Base-by-base conservation (phyloP, 2,888 invertebrate species). In the Oeneis ivallda region DNA sequence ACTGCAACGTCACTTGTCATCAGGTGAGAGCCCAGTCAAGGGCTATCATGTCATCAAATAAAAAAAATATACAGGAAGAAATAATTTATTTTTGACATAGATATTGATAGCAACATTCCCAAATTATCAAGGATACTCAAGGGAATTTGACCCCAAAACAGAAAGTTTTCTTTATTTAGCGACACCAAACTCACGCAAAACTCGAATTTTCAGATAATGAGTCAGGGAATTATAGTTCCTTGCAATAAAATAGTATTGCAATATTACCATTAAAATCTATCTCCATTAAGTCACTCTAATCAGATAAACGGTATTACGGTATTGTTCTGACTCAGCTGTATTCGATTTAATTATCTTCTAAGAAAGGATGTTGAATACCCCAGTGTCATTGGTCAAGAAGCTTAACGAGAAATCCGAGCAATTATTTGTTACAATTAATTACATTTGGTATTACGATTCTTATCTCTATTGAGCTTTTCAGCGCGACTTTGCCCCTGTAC, bases 261-360 rank as follows among this genome's bases (percentile, higher is more conserved):
- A 41, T 41, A 17, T 47, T 47, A 17, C 9, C 17, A 47, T 47
- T 47, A 15, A 47, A 15, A 9, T 47, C 47, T 47, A 47, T 15
- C 43, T n/a, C 43, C 43, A 15, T 45, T 45, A 15, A 45, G 17
- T 47, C 17, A 47, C 17, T 39, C 9, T 9, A 15, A 47, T 47
- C 15, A 47, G 47, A 47, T 47, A 47, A 17, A 15, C 47, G 47
- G 47, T 47, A n/a, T 6, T 15, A n/a, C 45, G n/a, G n/a, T n/a
- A 15, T 8, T 47, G 47, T 5, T 26, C 26, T 47, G 47, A 47
- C 17, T 47, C 15, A 47, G 47, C 47, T 15, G 17, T 47, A 47
- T 47, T 47, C 47, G 47, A 47, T 47, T 7, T 45, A 47, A 47
- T 17, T 47, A 17, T 17, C 47, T 47, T 47, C 47, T 17, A 47